Base-by-base conservation (phyloP, 2,113 vertebrate genomes). In the Psephotus haematonotus region DNA sequence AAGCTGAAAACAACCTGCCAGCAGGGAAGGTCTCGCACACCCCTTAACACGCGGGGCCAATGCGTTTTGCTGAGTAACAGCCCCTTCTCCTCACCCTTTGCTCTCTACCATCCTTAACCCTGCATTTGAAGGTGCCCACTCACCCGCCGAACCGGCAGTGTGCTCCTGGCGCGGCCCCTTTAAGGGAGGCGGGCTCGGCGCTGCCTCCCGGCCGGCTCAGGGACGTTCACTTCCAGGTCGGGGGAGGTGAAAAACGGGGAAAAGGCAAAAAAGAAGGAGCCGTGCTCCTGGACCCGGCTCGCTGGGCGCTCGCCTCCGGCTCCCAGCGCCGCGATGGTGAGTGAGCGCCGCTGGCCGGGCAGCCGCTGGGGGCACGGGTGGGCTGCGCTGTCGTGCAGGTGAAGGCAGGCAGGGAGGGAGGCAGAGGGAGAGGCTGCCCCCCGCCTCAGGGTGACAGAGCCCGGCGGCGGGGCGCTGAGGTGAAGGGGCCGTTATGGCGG, bases 191-290 rank as follows among this genome's bases (percentile, higher is more conserved):
- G 94, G 90, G 79, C 7, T 50, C 28, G 15, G 43, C 8, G 52
- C 7, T 0, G 50, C 35, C 35, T 41, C 57, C 50, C 63, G 33
- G 79, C 88, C 86, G 93, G 79, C 93, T 52, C 62, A 65, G 28
- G 47, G 22, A 16, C 5, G 57, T 94, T 91, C 88, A 94, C 95
- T 95, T 96, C 96, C 95, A 94, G 95, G 95, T 94, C 92, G 88
- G 37, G 64, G 71, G 72, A 47, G 60, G 64, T 15, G 52, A 84
- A 83, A 72, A 29, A 76, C 43, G 17, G 81, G 63, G 72, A 77
- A 44, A 43, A 33, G 11, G 12, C 23, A 25, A 28, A 44, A 29
- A 31, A 35, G 14, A 50, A 17, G 43, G 53, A 85, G 72, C 22
- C 4, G 12, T 44, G 76, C 19, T 72, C 52, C 49, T 33, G 68